These are phyloP conservation scores for Vidua macroura DNA, from an alignment of 2,113 vertebrate species.

Conservation along the genomic window DNA sequence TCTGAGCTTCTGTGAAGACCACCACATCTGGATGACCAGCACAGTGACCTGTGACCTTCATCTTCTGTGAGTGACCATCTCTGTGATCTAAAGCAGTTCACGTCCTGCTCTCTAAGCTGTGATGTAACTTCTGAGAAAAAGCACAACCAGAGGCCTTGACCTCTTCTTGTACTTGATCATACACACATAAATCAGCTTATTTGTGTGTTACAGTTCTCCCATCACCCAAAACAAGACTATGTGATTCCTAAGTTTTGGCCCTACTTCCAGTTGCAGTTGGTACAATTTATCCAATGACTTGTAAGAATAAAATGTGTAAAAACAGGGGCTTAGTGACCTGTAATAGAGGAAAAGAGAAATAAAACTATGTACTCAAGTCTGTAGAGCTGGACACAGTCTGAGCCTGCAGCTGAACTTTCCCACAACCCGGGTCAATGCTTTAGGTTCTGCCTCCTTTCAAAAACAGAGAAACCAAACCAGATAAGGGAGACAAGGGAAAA, in stretches of 20 bases:
- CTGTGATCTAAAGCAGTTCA: neutral
- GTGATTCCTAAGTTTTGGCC: neutral
- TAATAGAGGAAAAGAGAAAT: neutral
- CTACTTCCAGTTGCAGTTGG: neutral
- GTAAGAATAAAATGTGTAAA: neutral
- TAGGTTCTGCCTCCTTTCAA: neutral
- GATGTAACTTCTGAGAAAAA: neutral
- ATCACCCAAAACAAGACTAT: neutral
- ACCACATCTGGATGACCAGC: neutral
- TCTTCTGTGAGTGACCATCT: neutral
- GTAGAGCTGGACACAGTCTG: neutral
- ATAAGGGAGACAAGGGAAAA: neutral
- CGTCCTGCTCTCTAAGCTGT: fast-evolving
- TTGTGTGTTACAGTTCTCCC: neutral
- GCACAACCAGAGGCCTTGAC: neutral
- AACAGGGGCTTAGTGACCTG: neutral
- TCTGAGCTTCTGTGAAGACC: neutral
- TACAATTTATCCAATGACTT: neutral
- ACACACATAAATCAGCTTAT: neutral
- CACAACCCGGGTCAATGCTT: neutral
- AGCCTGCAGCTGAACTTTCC: neutral
- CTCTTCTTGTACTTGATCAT: neutral
- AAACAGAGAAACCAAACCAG: neutral
- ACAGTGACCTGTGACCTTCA: neutral
- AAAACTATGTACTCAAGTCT: neutral